Base-by-base conservation (phyloP, 2,888 invertebrate genomes). In the Aspidiotus destructor region DNA sequence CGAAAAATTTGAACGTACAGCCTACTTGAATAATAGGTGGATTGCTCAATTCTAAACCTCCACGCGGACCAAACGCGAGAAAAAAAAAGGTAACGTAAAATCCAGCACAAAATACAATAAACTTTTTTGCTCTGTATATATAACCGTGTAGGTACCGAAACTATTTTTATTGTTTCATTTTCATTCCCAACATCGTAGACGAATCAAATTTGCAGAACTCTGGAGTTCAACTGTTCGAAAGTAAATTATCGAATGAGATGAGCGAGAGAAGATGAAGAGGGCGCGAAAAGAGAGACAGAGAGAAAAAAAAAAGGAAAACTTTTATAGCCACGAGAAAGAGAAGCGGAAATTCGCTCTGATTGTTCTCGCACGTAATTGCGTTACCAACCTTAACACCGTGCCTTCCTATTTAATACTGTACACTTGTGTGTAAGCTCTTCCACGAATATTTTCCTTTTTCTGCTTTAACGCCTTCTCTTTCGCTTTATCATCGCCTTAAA, bases 271-370 rank as follows among this genome's bases (percentile, higher is more conserved):
- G 11, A 48, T 3, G 48, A 48, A 48, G 48, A 28, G 28, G 28
- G 28, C 5, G 28, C 28, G 28, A 28, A 28, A 62, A 48, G 28
- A 62, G 13, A 52, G 13, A 52, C 52, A 15, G 13, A 13, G 52
- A 52, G n/a, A n/a, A n/a, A 42, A 41, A 63, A 53, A 41, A 54
- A 53, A 63, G 44, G 41, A 63, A 63, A 63, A 63, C 63, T 63
- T 63, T 63, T 63, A 63, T 63, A 63, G 63, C 63, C 53, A 63
- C 63, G 63, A 63, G 63, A 63, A 63, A 63, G 52, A 63, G 63
- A 53, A 63, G 53, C 63, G 63, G 53, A 63, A 63, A 63, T 63
- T 63, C 63, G 63, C 63, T 63, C 63, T 63, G 63, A 63, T 63
- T 63, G 58, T 58, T 28, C 10, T 58, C 28, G 41, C 55, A 41